Base-by-base conservation (phyloP, 30 jellyfish, hydroid and myxozoan genomes). In the Hydra vulgaris region DNA sequence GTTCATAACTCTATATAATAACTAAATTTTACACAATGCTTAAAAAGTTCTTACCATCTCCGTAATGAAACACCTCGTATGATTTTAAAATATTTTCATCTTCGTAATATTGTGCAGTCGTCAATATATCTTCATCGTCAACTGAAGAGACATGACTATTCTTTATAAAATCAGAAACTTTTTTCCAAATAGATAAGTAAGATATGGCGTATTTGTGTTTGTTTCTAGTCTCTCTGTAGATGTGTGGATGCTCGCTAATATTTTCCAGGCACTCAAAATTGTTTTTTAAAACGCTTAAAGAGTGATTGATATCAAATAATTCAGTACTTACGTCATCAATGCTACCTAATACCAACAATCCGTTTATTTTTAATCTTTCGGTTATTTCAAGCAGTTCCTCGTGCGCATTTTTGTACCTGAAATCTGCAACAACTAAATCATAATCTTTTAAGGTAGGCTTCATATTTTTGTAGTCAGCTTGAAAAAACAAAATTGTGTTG, bases 201-300 rank as follows among this genome's bases (percentile, higher is more conserved):
- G 85, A 78, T 20, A 78, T 66, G 54, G 77, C 79, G 53, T 78
- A 78, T 18, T 78, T 81, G 77, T 78, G 85, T 56, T 78, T 78
- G 78, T 78, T 78, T 23, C 79, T 52, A 4, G 85, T 78, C 53
- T 78, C 85, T 66, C 27, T 40, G 18, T 20, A 78, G 4, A 78
- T 61, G 54, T 78, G 85, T 61, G 85, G 80, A 25, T 27, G 23
- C 25, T 78, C 82, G 15, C 53, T 23, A 17, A 27, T 27, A 15
- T 19, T 66, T n/a, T 20, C 56, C 27, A 78, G 17, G 21, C 53
- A 75, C 1, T n/a, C 21, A 52, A 54, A 78, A 19, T 78, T 24
- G 17, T 24, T 18, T 40, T 27, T 55, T 80, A 78, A 61, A 52
- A 78, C 85, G 18, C 66, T 53, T 16, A 78, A 40, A 7, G 85